These are phyloP conservation scores for Ooceraea biroi DNA, from an alignment of 1,140 invertebrate genomes.

Conservation along the genomic window DNA sequence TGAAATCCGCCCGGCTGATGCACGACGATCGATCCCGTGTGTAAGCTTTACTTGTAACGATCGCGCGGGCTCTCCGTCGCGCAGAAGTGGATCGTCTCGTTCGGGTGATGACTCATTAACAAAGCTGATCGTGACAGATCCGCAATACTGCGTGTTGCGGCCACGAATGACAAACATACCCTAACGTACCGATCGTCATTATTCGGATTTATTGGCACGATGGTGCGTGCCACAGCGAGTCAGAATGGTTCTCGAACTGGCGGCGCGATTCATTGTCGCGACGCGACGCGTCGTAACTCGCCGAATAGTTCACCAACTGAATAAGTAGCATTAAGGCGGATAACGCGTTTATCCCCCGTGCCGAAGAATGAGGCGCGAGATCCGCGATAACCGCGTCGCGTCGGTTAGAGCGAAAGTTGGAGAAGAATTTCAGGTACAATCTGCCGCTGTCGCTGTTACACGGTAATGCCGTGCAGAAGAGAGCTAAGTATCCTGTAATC, in stretches of 20 bases:
- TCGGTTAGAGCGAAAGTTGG: slow-evolving; percentile 43
- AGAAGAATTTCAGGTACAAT: slow-evolving; percentile 53
- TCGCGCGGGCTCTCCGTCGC: neutral
- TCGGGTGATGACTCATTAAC: slow-evolving; percentile 75
- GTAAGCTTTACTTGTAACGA: slow-evolving; percentile 64
- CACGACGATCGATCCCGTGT: slow-evolving; percentile 59
- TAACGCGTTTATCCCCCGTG: slow-evolving; percentile 30
- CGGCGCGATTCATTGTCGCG: neutral
- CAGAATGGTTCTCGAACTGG: neutral
- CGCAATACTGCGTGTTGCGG: slow-evolving; percentile 59
- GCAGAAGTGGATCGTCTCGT: slow-evolving; percentile 65
- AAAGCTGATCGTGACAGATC: slow-evolving; percentile 71
- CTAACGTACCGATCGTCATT: slow-evolving; percentile 23
- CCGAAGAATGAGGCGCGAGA: slow-evolving; percentile 24
- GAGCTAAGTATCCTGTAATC: slow-evolving; percentile 61
- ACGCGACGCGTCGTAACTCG: slow-evolving; percentile 34
- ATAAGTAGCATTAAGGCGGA: slow-evolving; percentile 41
- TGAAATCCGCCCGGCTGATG: slow-evolving; percentile 52
- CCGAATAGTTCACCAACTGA: slow-evolving; percentile 42
- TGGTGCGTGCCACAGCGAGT: neutral
- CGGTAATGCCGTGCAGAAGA: slow-evolving; percentile 31
- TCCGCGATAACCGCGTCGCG: slow-evolving; percentile 35
- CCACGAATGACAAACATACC: slow-evolving; percentile 29
- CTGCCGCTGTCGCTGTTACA: slow-evolving; percentile 11
- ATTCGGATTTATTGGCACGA: slow-evolving; percentile 25